Evolutionary conservation across 2,797 vertebrate species (phyloP), one percentile per base, ranked within the genome.

Genomic region (Thripadectes ignobilis): DNA sequence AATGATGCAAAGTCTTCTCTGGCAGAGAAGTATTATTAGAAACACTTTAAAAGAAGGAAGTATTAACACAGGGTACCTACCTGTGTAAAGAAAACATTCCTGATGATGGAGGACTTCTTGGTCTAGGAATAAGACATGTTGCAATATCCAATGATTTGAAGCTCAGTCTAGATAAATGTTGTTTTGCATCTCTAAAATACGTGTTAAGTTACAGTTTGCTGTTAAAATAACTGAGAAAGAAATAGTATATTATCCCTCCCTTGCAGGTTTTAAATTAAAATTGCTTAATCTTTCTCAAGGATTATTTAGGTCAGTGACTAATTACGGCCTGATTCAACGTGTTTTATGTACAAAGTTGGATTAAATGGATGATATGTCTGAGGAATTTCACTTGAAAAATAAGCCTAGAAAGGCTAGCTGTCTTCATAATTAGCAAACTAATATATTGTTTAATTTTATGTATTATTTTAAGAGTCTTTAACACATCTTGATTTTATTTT

Each of bases 291-390:
- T 75, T 95, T 92, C 62, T 58, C 38, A 83, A 83, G 85, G 85
- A 92, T 92, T 95, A 90, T 93, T 92, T 94, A 93, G 82, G 79
- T 92, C 92, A 84, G 66, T 93, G 89, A 88, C 66, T 90, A 93
- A 95, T 85, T 43, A 80, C 68, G 12, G 75, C 38, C 85, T 68
- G 65, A 79, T 85, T 93, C 85, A 85, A 77, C 7, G 18, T 46
- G 74, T 85, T 91, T 94, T 88, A 54, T 88, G 85, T 92, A 85
- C 61, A 68, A 93, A 93, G 78, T 51, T 5, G 2, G 89, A 81
- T 95, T 93, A 93, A 90, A 90, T 92, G 46, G 45, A 49, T 93
- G 49, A 57, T 68, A 71, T 32, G 41, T 77, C 54, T 83, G 58
- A 92, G 54, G 46, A 90, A 88, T 86, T 84, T 78, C 54, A 62